A percentile compares a stretch with the other conserved stretches of the same genome.
phyloP scores from a whole-genome alignment of 2,797 vertebrate genomes.

The Phalloptychus januarius region DNA sequence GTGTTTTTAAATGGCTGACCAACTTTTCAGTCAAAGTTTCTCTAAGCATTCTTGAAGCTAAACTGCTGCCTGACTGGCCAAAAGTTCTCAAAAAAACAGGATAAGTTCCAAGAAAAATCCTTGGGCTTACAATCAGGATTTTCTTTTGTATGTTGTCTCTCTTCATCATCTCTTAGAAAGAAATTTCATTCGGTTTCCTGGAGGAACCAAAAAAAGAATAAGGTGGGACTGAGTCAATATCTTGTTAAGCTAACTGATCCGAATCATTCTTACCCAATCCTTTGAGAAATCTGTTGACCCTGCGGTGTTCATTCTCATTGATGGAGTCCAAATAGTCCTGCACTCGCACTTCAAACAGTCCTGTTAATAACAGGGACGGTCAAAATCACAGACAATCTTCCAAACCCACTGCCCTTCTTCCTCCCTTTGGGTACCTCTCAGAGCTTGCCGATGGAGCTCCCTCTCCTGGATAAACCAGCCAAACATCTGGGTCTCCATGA shows the following conservation, averaged over 20 bases:
- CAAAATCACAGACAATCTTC: neutral
- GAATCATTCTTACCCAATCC: constrained; percentile 87
- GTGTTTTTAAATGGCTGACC: neutral
- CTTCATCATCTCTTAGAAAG: constrained; percentile 92
- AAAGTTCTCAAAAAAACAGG: constrained; percentile 4
- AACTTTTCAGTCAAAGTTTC: neutral
- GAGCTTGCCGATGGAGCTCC: constrained; percentile 87
- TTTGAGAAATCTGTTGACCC: constrained; percentile 95
- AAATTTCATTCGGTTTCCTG: constrained; percentile 97
- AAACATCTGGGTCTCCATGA: constrained; percentile 98
- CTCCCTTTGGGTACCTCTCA: constrained; percentile 79
- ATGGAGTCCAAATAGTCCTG: constrained; percentile 96
- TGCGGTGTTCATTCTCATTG: constrained; percentile 90
- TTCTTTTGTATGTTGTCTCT: constrained; percentile 9
- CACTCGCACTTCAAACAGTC: constrained; percentile 93
- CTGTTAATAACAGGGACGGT: constrained; percentile 68
- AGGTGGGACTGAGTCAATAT: neutral
- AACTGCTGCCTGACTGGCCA: neutral
- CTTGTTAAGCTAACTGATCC: neutral
- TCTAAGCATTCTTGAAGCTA: neutral
- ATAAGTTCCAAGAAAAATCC: neutral
- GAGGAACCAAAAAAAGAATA: constrained; percentile 34
- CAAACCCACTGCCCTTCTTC: neutral
- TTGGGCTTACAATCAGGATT: neutral
- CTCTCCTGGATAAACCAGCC: constrained; percentile 94